Evolutionary conservation across 2,888 invertebrate genomes (phyloP).

Genomic region (Tromatobia lineatoria): DNA sequence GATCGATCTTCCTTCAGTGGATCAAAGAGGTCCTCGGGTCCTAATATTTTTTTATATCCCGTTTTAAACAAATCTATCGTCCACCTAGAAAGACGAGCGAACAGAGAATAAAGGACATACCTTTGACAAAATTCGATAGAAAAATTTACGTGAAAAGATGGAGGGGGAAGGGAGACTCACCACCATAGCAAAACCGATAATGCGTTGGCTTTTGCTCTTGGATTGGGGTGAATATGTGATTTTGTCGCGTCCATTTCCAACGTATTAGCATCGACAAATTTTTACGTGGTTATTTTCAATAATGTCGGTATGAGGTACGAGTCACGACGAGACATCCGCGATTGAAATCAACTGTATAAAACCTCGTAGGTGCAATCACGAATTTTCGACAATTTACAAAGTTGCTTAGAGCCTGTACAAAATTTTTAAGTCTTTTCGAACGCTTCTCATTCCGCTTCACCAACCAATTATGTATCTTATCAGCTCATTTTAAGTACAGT

Average conservation of each 20-base stretch:
- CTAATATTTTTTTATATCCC: constrained; percentile 91
- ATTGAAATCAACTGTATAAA: too few relatives aligned
- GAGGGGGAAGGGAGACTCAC: too few relatives aligned
- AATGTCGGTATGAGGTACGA: background rate
- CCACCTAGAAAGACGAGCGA: constrained; percentile 87
- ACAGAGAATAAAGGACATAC: background rate
- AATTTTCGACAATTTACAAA: constrained; percentile 8
- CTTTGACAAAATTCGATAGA: background rate
- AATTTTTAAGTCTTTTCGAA: background rate
- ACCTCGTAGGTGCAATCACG: too few relatives aligned
- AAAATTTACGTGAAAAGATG: constrained; percentile 11
- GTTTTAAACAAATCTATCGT: constrained; percentile 91
- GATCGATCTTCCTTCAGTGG: constrained; percentile 91
- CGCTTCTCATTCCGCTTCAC: background rate
- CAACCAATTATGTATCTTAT: constrained; percentile 22
- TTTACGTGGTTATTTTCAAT: constrained; percentile 14
- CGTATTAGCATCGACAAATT: constrained; percentile 26
- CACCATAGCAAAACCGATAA: constrained; percentile 89
- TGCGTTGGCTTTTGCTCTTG: constrained; percentile 87
- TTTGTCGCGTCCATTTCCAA: constrained; percentile 81
- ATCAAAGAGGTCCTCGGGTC: constrained; percentile 91
- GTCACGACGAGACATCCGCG: too few relatives aligned
- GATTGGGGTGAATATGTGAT: constrained; percentile 86
- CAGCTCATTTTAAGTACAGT: background rate
- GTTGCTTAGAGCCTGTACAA: background rate